Conservation (phyloP, 2,797 vertebrate species). For the Syncerus caffer region DNA sequence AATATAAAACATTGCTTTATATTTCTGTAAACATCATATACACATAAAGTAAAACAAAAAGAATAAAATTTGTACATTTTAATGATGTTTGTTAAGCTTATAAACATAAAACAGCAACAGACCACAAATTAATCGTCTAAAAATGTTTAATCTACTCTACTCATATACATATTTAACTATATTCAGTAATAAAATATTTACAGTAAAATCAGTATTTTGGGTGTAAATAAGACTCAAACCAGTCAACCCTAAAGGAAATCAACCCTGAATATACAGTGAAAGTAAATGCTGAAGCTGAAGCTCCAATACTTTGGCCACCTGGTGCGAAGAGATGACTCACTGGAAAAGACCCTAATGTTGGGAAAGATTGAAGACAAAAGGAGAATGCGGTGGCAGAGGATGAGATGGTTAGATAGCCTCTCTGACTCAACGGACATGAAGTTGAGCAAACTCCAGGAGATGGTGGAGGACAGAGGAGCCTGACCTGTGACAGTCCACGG, state of each 20-base stretch:
- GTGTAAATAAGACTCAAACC: background rate
- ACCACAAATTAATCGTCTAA: conserved; percentile 16
- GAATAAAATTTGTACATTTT: background rate
- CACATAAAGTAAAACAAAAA: background rate
- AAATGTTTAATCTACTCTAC: background rate
- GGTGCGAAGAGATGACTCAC: background rate
- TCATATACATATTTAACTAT: background rate
- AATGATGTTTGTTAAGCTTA: background rate
- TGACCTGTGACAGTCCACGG: background rate
- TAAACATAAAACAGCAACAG: background rate
- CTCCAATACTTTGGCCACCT: background rate
- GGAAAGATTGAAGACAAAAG: background rate
- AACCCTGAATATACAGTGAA: background rate
- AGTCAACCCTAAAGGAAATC: background rate
- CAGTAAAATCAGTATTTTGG: background rate
- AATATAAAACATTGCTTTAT: background rate
- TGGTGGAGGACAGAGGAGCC: background rate
- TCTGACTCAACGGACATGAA: background rate
- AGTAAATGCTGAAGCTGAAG: background rate
- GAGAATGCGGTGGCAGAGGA: background rate
- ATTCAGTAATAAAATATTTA: background rate
- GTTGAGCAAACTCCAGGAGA: background rate
- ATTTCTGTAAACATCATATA: background rate
- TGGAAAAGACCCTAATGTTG: background rate
- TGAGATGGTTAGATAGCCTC: background rate